A percentile compares a stretch with the other conserved stretches of the same genome.
phyloP scores from a whole-genome alignment of 2,888 invertebrate genomes.

The Brenthis ino region DNA sequence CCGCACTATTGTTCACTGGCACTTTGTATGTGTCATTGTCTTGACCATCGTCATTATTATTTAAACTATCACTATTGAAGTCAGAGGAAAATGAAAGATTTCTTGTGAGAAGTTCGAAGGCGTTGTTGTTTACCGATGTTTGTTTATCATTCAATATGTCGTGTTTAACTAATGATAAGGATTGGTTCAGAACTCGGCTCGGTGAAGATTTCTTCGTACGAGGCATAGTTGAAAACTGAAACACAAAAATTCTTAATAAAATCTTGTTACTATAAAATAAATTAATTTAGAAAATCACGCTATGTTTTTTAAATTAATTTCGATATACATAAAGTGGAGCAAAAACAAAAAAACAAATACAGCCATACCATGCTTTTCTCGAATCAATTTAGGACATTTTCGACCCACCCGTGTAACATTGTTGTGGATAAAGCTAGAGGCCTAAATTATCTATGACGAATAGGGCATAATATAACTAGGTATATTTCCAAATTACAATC shows the following conservation, averaged over 20 bases:
- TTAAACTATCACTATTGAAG: constrained; percentile 77
- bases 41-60: constrained; percentile 63
- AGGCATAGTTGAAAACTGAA: constrained; percentile 85
- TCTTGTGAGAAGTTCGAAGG: constrained; percentile 73
- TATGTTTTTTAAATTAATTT: neutral
- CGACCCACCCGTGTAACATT: too few species aligned
- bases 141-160: constrained; percentile 68
- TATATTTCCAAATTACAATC: too few species aligned
- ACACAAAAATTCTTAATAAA: constrained; percentile 40
- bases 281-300: neutral
- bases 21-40: constrained; percentile 77
- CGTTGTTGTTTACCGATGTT: constrained; percentile 59
- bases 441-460: too few species aligned
- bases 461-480: too few species aligned
- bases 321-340: too few species aligned
- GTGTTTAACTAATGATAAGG: constrained; percentile 71
- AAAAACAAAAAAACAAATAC: too few species aligned
- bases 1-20: constrained; percentile 69
- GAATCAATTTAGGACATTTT: too few species aligned
- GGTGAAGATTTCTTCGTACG: constrained; percentile 79
- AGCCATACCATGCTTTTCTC: too few species aligned
- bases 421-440: too few species aligned
- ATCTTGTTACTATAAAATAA: neutral
- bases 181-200: constrained; percentile 69
- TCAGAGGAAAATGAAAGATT: constrained; percentile 77